A percentile compares a stretch with the other conserved stretches of the same genome.
Evolutionary conservation across 92 coral and sea anemone species (phyloP).

Genomic region (Heteractis magnifica): DNA sequence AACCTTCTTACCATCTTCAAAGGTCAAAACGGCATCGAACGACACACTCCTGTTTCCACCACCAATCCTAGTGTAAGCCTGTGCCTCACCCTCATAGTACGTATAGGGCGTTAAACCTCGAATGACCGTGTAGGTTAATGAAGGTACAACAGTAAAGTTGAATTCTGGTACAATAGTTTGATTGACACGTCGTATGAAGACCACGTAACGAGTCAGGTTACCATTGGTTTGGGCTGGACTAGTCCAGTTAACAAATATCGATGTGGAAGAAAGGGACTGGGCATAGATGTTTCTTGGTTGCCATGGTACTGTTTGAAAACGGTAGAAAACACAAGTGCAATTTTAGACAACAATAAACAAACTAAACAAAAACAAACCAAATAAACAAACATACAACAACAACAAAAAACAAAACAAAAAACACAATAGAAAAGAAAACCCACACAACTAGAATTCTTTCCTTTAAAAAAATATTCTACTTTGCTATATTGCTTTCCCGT

Average conservation of each 20-base stretch:
- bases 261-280: conserved; percentile 20
- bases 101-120: conserved; percentile 38
- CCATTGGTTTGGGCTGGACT: conserved; percentile 60
- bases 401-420: too few species aligned
- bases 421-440: too few species aligned
- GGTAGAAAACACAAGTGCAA: not conserved
- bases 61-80: conserved; percentile 54
- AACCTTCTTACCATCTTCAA: conserved; percentile 53
- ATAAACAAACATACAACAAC: too few species aligned
- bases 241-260: conserved; percentile 48
- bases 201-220: conserved; percentile 29
- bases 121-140: conserved; percentile 12
- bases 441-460: too few species aligned
- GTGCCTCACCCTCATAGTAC: conserved; percentile 47
- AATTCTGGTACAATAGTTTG: not conserved
- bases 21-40: conserved; percentile 27
- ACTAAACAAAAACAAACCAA: too few species aligned
- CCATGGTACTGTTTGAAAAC: conserved; percentile 39
- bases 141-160: conserved; percentile 18
- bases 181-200: conserved; percentile 32
- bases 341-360: not conserved
- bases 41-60: conserved; percentile 46
- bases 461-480: too few species aligned
- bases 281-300: conserved; percentile 43
- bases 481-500: too few species aligned